Evolutionary conservation across 2,113 vertebrate species (phyloP).

Genomic region (Oncorhynchus clarkii): DNA sequence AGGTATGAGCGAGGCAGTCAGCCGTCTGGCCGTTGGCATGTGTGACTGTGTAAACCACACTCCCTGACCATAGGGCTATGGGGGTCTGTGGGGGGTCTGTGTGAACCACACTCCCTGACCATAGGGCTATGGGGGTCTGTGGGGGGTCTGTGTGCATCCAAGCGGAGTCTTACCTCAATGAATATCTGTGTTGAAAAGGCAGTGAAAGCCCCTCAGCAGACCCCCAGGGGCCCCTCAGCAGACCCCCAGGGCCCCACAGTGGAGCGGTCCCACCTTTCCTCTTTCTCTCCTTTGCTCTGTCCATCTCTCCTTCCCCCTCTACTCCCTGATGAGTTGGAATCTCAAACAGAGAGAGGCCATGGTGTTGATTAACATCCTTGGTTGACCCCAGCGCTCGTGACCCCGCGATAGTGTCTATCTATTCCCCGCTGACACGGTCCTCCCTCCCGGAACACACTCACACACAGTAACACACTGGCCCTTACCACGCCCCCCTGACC

Average conservation of each 20-base stretch:
- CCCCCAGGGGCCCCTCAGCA: constrained; percentile 27
- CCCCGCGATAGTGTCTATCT: constrained; percentile 8
- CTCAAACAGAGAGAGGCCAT: neutral
- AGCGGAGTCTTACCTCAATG: constrained; percentile 67
- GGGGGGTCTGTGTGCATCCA: constrained; percentile 38
- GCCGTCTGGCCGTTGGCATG: constrained; percentile 23
- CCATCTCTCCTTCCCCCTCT: neutral
- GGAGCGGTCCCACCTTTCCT: constrained; percentile 45
- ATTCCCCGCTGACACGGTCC: constrained; percentile 19
- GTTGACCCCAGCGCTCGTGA: constrained; percentile 25
- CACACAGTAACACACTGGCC: neutral
- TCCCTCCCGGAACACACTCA: constrained; percentile 36
- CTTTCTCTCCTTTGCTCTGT: constrained; percentile 45
- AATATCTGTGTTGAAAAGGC: constrained; percentile 56
- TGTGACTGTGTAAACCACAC: constrained; percentile 26
- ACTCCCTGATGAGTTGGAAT: neutral
- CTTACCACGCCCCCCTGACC: constrained; percentile 22
- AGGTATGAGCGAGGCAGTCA: neutral
- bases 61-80: constrained; percentile 19
- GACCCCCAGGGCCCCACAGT: constrained; percentile 15
- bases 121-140: constrained; percentile 21
- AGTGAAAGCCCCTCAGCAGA: constrained; percentile 36
- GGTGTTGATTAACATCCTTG: constrained; percentile 23
- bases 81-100: too few relatives aligned
- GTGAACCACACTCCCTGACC: constrained; percentile 26